phyloP scores from a whole-genome alignment of 2,113 vertebrate species.

The Gulo gulo region DNA sequence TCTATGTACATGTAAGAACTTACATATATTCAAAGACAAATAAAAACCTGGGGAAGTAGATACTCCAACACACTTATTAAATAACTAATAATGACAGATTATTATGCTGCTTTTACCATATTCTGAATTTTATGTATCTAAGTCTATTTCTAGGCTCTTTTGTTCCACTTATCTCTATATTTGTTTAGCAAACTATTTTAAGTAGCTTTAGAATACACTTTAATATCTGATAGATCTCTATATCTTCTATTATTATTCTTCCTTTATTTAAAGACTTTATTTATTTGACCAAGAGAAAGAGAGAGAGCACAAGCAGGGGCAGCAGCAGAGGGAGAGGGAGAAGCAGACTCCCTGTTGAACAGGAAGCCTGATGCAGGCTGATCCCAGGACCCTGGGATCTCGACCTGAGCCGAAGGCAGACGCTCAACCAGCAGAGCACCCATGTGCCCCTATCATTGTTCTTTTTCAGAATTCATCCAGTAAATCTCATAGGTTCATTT shows the following conservation, averaged over 20 bases:
- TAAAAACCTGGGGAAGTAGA: neutral
- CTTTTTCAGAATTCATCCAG: constrained; percentile 5
- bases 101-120: neutral
- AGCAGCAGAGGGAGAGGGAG: neutral
- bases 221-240: neutral
- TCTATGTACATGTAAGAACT: neutral
- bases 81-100: neutral
- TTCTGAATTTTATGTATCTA: neutral
- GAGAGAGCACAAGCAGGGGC: neutral
- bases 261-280: neutral
- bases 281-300: neutral
- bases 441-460: neutral
- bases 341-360: neutral
- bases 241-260: neutral
- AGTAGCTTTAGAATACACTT: neutral
- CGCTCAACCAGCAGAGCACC: neutral
- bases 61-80: neutral
- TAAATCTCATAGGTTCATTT: neutral
- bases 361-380: neutral
- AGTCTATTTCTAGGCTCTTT: neutral
- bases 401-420: neutral
- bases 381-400: neutral
- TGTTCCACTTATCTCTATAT: neutral
- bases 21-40: neutral
- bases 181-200: constrained; percentile 13